Percentiles rank a stretch among this genome's conserved stretches.
Conservation (phyloP, 2,113 vertebrate genomes). For the Scomber scombrus region DNA sequence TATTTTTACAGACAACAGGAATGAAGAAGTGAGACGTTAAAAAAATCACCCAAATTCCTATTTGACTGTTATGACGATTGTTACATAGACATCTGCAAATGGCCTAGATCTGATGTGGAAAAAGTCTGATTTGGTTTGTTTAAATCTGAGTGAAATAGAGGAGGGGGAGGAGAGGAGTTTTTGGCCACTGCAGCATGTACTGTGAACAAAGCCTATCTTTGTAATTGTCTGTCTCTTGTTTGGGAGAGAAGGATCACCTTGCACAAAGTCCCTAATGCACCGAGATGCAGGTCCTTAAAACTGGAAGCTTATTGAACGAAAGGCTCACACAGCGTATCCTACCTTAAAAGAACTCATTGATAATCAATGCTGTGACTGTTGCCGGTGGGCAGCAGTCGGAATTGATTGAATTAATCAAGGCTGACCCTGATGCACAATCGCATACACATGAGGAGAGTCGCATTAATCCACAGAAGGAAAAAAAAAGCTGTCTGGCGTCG, state of each 20-base stretch:
- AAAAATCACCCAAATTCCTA: too few species aligned
- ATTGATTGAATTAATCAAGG: slow-evolving; percentile 41
- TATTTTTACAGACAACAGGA: too few species aligned
- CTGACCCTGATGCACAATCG: slow-evolving; percentile 22
- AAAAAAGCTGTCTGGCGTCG: slow-evolving; percentile 46
- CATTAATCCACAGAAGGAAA: slow-evolving; percentile 35
- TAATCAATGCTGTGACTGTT: slow-evolving; percentile 52
- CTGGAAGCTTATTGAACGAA: slow-evolving; percentile 29
- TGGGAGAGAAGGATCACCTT: slow-evolving; percentile 57
- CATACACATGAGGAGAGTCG: neutral
- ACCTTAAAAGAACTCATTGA: slow-evolving; percentile 44
- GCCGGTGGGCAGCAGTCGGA: slow-evolving; percentile 38
- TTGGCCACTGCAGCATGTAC: too few species aligned
- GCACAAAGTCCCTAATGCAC: slow-evolving; percentile 17
- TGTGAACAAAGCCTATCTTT: neutral
- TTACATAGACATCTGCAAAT: too few species aligned
- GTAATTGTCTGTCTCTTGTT: slow-evolving; percentile 14
- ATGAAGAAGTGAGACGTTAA: too few species aligned
- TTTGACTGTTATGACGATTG: too few species aligned
- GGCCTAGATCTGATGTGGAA: too few species aligned
- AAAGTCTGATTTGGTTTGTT: too few species aligned
- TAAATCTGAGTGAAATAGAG: too few species aligned
- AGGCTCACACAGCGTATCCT: neutral
- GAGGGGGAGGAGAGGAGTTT: too few species aligned
- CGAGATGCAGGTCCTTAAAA: slow-evolving; percentile 6